phyloP scores from a whole-genome alignment of 2,888 invertebrate species.

The Acrobasis repandana region DNA sequence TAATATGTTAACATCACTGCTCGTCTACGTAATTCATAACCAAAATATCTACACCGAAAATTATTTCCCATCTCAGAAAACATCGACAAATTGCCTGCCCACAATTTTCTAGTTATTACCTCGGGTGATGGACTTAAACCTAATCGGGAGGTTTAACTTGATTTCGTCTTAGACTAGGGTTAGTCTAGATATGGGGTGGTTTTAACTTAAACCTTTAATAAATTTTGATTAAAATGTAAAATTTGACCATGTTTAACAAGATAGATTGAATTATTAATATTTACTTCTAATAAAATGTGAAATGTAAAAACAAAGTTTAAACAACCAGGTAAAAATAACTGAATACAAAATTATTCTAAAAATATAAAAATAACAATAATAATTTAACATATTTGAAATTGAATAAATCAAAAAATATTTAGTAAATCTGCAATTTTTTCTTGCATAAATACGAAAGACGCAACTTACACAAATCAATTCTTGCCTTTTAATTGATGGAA shows the following conservation, averaged over 20 bases:
- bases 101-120: conserved; percentile 52
- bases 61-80: conserved; percentile 17
- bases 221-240: background rate
- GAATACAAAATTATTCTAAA: no score
- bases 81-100: conserved; percentile 38
- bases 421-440: no score
- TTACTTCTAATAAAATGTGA: no score
- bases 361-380: no score
- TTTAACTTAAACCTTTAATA: background rate
- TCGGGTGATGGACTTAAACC: conserved; percentile 43
- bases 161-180: conserved; percentile 20
- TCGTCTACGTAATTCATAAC: background rate
- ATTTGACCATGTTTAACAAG: conserved; percentile 10
- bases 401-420: no score
- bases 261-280: no score
- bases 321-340: no score
- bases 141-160: conserved; percentile 18
- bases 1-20: no score
- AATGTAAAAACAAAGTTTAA: no score
- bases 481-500: conserved; percentile 26
- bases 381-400: no score
- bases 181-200: conserved; percentile 8
- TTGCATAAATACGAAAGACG: no score
- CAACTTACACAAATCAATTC: conserved; percentile 28
- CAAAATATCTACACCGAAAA: background rate